Evolutionary conservation across 2,797 vertebrate genomes (phyloP).

Genomic region (Gambelia wislizenii): DNA sequence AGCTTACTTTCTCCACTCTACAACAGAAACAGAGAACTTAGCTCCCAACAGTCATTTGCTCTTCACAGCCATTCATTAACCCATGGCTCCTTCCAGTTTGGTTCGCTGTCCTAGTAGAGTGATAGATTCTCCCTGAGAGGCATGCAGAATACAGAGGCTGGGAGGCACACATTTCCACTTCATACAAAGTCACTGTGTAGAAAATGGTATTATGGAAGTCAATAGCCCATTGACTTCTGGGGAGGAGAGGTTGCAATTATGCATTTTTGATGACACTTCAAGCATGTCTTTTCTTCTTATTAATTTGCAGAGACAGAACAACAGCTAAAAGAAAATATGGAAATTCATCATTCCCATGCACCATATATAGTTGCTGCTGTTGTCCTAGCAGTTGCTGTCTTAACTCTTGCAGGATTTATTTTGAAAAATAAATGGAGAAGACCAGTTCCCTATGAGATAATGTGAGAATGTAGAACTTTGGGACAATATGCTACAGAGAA

Average conservation of each 20-base stretch:
- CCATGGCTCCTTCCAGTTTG: neutral
- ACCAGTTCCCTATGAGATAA: constrained; percentile 27
- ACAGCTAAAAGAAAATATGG: neutral
- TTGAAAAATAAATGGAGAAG: constrained; percentile 44
- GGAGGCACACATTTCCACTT: neutral
- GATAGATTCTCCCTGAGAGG: neutral
- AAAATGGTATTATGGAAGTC: neutral
- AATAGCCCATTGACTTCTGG: neutral
- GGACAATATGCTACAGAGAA: neutral
- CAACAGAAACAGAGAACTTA: neutral
- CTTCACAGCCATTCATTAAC: neutral
- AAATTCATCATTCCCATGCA: fast-evolving
- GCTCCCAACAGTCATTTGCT: neutral
- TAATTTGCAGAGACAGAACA: neutral
- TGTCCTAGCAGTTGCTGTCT: constrained; percentile 20
- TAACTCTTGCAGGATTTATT: constrained; percentile 26
- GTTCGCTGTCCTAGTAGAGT: neutral
- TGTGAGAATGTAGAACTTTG: constrained; percentile 32
- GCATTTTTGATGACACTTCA: neutral
- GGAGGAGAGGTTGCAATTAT: neutral
- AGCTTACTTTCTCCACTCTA: neutral
- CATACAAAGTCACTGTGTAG: neutral
- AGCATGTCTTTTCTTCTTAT: neutral
- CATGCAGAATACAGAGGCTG: neutral
- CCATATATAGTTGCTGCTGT: neutral